Evolutionary conservation across 2,113 vertebrate species (phyloP).

Genomic region (Podarcis muralis): DNA sequence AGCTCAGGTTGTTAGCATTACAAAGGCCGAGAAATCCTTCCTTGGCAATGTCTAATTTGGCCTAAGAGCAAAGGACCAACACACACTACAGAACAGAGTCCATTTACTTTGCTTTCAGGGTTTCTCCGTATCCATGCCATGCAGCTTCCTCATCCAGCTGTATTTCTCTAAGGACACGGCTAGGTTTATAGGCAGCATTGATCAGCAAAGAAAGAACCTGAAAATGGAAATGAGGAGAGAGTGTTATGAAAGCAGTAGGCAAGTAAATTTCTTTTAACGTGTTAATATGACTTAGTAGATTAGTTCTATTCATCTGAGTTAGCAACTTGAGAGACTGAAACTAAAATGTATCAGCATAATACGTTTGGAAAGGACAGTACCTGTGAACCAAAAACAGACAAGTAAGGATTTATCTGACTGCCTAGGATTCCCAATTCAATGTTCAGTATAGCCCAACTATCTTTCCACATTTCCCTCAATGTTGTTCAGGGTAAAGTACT

Average conservation of each 20-base stretch:
- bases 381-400: constrained; percentile 39
- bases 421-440: constrained; percentile 20
- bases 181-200: constrained; percentile 97
- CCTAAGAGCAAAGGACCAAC: not conserved
- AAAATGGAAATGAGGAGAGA: not conserved
- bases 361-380: constrained; percentile 26
- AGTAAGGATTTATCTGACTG: constrained; percentile 26
- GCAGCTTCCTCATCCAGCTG: constrained; percentile 94
- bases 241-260: constrained; percentile 10
- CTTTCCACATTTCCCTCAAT: constrained; percentile 34
- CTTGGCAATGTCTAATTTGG: not conserved
- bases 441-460: not conserved
- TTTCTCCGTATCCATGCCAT: constrained; percentile 94
- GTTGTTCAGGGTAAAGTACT: constrained; percentile 9
- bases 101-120: constrained; percentile 97
- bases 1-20: not conserved
- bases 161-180: constrained; percentile 93
- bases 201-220: constrained; percentile 95
- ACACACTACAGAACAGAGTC: not conserved
- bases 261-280: constrained; percentile 35
- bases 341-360: constrained; percentile 41
- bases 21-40: not conserved
- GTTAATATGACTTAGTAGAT: constrained; percentile 40
- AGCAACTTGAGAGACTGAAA: constrained; percentile 46
- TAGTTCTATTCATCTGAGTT: constrained; percentile 56